Base-by-base conservation (phyloP, 2,113 vertebrate genomes). In the Fukomys damarensis region DNA sequence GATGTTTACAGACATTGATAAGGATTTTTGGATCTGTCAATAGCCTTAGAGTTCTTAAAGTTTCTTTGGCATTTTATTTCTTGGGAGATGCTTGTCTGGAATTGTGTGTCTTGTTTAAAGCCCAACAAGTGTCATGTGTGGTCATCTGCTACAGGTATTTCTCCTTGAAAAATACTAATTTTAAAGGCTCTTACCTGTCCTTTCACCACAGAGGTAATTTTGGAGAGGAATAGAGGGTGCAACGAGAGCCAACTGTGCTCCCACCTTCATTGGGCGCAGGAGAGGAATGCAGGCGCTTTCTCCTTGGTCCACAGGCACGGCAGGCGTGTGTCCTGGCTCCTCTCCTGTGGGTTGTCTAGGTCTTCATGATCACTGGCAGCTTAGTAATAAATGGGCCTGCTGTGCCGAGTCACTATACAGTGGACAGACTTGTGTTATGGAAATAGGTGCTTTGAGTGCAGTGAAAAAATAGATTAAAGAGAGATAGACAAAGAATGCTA, bases 401-500 rank as follows among this genome's bases (percentile, higher is more conserved):
- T 22, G 10, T 56, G n/a, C 4, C 1, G 12, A 41, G 11, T 58
- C 6, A 9, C 49, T 68, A 1, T 3, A n/a, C n/a, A 38, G 20
- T 30, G 30, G 76, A n/a, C 0, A 1, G 49, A 17, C 79, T 30
- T 2, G 0, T 24, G 3, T 0, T 4, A 19, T 4, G 0, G 46
- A 24, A 35, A 35, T 1, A 5, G 38, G 32, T 32, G 13, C 74
- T 35, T 35, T 3, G 1, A 12, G 49, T 49, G 10, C 22, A 35
- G 13, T 61, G 84, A 74, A 24, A 52, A 41, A 14, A 61, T 41
- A 28, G 17, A 46, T 8, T 32, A 43, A 17, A 24, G 8, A 43
- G 95, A 30, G 79, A 7, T 43, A 74, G 79, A 85, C 59, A 84
- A 52, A n/a, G 5, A 52, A n/a, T 5, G 30, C 4, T 1, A 30